These are phyloP conservation scores for Chaetorhynchus papuensis DNA, from an alignment of 2,113 vertebrate genomes.

Conservation along the genomic window DNA sequence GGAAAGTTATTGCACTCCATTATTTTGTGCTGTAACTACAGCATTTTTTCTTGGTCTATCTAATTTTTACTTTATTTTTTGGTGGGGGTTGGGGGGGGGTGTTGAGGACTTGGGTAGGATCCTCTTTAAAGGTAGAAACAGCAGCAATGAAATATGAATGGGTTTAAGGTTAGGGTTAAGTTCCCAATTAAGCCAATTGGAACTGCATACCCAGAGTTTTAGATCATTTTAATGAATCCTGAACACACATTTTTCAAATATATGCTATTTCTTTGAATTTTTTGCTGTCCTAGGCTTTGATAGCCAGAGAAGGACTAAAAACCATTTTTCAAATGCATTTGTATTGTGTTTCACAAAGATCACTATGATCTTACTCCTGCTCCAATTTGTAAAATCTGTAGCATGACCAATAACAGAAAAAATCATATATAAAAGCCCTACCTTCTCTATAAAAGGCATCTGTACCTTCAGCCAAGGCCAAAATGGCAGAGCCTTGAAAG, in stretches of 20 bases:
- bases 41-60: neutral
- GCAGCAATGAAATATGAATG: neutral
- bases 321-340: neutral
- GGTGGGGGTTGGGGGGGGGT: rapidly evolving
- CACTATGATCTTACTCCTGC: neutral
- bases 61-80: neutral
- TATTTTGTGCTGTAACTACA: neutral
- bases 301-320: neutral
- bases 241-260: neutral
- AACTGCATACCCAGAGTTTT: neutral
- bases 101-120: rapidly evolving
- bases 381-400: neutral
- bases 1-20: neutral
- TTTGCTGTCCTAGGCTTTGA: neutral
- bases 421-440: neutral
- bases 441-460: neutral
- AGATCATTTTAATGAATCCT: neutral
- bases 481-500: neutral
- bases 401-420: neutral
- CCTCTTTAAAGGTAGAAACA: neutral
- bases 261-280: neutral
- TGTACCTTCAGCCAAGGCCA: neutral
- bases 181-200: neutral
- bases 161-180: neutral
- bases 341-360: neutral